A percentile compares a stretch with the other conserved stretches of the same genome.
Conservation (phyloP, 2,113 vertebrate species). For the Salvelinus alpinus region DNA sequence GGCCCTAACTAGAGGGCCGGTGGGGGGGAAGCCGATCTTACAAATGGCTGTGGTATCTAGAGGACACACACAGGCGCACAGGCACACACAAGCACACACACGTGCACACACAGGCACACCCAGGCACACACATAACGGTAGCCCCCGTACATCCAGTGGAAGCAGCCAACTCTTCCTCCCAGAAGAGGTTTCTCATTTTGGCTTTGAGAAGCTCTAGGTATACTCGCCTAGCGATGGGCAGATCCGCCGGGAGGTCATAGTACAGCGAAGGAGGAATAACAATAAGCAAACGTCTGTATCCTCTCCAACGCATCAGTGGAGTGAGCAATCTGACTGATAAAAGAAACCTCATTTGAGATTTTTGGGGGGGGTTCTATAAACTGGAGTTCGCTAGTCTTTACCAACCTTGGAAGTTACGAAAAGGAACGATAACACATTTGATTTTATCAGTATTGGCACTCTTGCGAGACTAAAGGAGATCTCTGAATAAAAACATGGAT, state of each 20-base stretch:
- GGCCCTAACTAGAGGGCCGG: neutral
- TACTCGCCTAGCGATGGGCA: neutral
- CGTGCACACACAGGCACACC: too few species aligned
- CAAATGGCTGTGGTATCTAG: neutral
- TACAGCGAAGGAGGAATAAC: conserved; percentile 5
- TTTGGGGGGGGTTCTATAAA: neutral
- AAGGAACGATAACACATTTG: neutral
- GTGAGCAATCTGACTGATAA: neutral
- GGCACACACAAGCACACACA: neutral
- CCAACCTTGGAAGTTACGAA: neutral
- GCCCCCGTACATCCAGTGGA: conserved; percentile 1
- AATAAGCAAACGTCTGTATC: conserved; percentile 18
- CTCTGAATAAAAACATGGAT: neutral
- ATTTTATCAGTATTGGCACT: neutral
- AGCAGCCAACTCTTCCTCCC: conserved; percentile 2
- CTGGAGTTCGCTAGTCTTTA: neutral
- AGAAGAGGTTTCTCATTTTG: conserved; percentile 17
- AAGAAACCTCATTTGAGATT: neutral
- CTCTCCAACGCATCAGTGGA: neutral
- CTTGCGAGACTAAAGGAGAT: neutral
- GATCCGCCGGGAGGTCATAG: neutral
- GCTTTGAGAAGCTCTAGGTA: conserved; percentile 30
- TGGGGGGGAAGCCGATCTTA: neutral
- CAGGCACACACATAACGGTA: neutral
- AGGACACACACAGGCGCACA: neutral